Percentiles rank a stretch among this genome's conserved stretches.
Conservation (phyloP, 2,113 vertebrate species). For the Myrmecobius fasciatus region DNA sequence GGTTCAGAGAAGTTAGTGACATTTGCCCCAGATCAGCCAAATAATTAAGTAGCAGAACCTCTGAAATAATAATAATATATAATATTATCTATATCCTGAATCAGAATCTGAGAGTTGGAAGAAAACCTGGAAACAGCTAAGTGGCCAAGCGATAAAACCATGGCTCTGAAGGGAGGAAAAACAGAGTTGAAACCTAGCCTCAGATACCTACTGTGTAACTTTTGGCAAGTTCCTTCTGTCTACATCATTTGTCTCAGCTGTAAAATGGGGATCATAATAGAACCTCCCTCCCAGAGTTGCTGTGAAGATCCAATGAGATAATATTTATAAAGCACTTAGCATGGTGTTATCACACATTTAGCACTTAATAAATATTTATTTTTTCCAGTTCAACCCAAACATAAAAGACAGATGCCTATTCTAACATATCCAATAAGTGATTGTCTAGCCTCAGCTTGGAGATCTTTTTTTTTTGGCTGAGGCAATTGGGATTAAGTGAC, state of each 20-base stretch:
- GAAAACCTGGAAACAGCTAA: neutral
- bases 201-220: neutral
- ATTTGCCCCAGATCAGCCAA: neutral
- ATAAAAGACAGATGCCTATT: neutral
- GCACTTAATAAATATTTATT: neutral
- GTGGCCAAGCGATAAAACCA: neutral
- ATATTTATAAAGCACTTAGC: neutral
- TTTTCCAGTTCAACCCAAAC: neutral
- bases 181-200: neutral
- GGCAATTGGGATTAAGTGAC: too few relatives aligned
- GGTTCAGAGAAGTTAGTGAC: neutral
- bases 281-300: neutral
- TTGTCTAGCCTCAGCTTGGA: neutral
- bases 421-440: neutral
- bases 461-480: too few relatives aligned
- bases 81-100: neutral
- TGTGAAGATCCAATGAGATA: neutral
- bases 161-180: neutral
- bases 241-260: neutral
- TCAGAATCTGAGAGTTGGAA: neutral
- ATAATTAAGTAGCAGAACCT: neutral
- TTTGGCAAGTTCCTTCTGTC: neutral
- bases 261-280: neutral
- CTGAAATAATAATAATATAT: neutral
- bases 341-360: neutral